These are phyloP conservation scores for Epizoanthus rinbou DNA, from an alignment of 92 coral and sea anemone species.

Conservation along the genomic window DNA sequence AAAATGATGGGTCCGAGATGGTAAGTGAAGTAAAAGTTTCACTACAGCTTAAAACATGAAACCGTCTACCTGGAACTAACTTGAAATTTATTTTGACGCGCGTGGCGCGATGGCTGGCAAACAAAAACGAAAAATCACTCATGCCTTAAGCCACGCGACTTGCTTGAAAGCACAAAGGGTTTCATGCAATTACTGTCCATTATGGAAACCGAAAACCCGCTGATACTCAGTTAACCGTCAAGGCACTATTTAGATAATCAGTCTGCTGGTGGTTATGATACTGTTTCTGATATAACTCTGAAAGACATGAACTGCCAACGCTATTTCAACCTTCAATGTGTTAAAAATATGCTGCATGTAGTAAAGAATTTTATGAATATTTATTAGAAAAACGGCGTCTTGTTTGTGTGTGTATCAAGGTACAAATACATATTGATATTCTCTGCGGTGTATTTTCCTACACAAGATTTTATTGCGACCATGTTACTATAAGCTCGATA, in stretches of 20 bases:
- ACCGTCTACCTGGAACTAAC: too few species aligned
- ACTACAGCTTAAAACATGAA: not conserved
- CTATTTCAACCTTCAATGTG: not conserved
- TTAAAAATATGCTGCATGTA: not conserved
- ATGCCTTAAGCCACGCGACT: slow-evolving; percentile 47
- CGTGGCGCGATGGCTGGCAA: slow-evolving; percentile 1
- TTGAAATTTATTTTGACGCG: slow-evolving; percentile 3
- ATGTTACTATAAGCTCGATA: too few species aligned
- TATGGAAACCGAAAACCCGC: slow-evolving; percentile 24
- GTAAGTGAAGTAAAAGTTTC: not conserved
- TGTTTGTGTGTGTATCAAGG: not conserved
- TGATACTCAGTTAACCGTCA: slow-evolving; percentile 10
- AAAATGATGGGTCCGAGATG: not conserved
- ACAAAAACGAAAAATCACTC: slow-evolving; percentile 28
- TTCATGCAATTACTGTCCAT: slow-evolving; percentile 12
- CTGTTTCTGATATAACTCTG: too few species aligned
- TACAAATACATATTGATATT: too few species aligned
- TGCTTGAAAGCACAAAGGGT: slow-evolving; percentile 24
- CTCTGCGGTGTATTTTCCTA: too few species aligned
- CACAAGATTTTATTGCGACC: too few species aligned
- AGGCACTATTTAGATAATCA: too few species aligned
- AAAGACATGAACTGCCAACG: not conserved
- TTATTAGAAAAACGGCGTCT: slow-evolving; percentile 23
- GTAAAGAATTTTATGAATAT: slow-evolving; percentile 16
- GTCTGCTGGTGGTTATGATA: not conserved